A percentile compares a stretch with the other conserved stretches of the same genome.
These are phyloP conservation scores for Ramazzottius varieornatus DNA, from an alignment of 2,888 invertebrate species.

Conservation along the genomic window DNA sequence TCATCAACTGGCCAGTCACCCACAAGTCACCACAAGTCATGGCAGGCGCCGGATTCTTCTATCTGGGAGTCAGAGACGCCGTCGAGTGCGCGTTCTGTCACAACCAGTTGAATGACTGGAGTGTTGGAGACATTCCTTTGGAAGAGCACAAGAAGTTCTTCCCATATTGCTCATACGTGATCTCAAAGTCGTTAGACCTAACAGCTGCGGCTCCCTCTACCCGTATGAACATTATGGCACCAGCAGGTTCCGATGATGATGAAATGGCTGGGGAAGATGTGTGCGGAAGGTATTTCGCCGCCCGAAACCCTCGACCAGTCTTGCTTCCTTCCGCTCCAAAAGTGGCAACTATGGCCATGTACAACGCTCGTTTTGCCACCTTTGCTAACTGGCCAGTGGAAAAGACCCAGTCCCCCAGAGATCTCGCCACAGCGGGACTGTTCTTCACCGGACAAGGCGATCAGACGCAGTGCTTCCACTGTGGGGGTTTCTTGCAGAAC, in stretches of 20 bases:
- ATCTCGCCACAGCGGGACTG: background rate
- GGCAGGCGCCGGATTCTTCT: background rate
- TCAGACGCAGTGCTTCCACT: background rate
- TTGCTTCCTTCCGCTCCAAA: background rate
- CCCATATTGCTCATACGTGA: background rate
- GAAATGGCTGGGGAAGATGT: background rate
- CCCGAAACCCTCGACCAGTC: background rate
- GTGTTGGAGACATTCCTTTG: background rate
- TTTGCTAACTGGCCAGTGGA: background rate
- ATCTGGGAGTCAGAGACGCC: background rate
- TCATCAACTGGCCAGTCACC: background rate
- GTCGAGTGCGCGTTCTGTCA: background rate
- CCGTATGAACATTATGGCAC: too few species aligned
- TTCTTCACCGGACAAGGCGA: background rate
- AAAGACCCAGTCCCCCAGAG: background rate
- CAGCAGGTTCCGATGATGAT: background rate
- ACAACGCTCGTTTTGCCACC: background rate
- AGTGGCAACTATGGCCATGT: background rate
- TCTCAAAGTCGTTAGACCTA: background rate
- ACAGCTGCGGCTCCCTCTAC: too few species aligned
- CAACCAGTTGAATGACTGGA: background rate
- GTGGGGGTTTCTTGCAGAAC: background rate
- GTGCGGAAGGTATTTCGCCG: background rate
- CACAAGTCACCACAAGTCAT: background rate
- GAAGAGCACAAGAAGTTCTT: background rate